phyloP scores from a whole-genome alignment of 2,888 invertebrate genomes.

The Lasioglossum calceatum region DNA sequence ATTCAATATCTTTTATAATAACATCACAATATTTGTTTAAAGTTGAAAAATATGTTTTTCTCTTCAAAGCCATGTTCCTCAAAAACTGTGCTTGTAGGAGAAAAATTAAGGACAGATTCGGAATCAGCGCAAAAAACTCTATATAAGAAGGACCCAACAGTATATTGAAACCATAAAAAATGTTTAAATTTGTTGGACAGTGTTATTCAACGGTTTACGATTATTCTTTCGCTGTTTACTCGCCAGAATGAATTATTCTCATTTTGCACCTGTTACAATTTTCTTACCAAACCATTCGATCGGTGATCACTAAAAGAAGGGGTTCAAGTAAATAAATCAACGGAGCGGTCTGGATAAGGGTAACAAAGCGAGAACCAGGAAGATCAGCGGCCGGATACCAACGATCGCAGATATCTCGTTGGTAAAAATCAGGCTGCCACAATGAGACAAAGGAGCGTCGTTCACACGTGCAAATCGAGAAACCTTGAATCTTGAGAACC shows the following conservation, averaged over 20 bases:
- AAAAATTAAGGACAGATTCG: too few relatives aligned
- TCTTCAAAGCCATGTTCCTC: too few relatives aligned
- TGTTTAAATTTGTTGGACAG: too few relatives aligned
- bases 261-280: too few relatives aligned
- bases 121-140: too few relatives aligned
- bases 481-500: conserved; percentile 49
- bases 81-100: too few relatives aligned
- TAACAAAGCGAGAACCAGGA: conserved; percentile 7
- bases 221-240: background rate
- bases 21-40: too few relatives aligned
- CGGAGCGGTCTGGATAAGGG: background rate
- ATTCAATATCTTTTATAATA: too few relatives aligned
- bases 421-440: background rate
- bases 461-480: conserved; percentile 22
- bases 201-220: background rate
- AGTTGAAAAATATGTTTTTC: too few relatives aligned
- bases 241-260: background rate
- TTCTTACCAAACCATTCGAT: too few relatives aligned
- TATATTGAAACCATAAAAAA: too few relatives aligned
- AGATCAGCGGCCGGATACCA: conserved; percentile 1
- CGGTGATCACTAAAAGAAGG: background rate
- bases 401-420: background rate
- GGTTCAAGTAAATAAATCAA: background rate
- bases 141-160: too few relatives aligned
- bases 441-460: conserved; percentile 26